These are phyloP conservation scores for Thermophis baileyi DNA, from an alignment of 2,113 vertebrate species.

Conservation along the genomic window DNA sequence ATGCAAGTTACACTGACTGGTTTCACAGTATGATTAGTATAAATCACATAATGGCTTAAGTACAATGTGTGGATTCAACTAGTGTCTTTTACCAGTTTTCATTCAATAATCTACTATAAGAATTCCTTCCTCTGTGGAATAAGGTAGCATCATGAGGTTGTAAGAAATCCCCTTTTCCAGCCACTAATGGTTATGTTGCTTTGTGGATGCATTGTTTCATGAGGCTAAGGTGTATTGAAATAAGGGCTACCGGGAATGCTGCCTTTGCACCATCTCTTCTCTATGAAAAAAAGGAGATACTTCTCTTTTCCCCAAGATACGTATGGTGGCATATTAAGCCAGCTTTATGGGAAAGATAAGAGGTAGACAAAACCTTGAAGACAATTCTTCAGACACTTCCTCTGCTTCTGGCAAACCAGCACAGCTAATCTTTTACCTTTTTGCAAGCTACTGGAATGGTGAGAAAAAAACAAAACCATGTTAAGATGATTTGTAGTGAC, in stretches of 20 bases:
- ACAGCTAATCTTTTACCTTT: background rate
- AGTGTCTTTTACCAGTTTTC: background rate
- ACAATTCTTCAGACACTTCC: background rate
- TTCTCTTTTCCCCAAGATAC: background rate
- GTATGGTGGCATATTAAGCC: background rate
- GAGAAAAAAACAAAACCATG: background rate
- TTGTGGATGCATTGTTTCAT: background rate
- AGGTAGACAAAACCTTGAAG: background rate
- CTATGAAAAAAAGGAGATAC: background rate
- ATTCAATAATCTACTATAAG: background rate
- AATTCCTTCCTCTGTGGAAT: background rate
- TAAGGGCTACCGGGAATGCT: background rate
- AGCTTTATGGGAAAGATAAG: background rate
- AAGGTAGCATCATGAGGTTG: background rate
- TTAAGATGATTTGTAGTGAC: background rate
- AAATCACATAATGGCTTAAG: background rate
- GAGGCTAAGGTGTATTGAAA: background rate
- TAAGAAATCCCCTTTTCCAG: background rate
- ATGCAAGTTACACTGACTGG: background rate
- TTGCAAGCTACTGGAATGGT: background rate
- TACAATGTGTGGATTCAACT: background rate
- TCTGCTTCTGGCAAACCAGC: background rate
- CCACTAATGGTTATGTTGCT: background rate
- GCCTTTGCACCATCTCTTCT: background rate
- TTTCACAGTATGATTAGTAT: background rate